These are phyloP conservation scores for Phalloptychus januarius DNA, from an alignment of 2,797 vertebrate species.

Conservation along the genomic window DNA sequence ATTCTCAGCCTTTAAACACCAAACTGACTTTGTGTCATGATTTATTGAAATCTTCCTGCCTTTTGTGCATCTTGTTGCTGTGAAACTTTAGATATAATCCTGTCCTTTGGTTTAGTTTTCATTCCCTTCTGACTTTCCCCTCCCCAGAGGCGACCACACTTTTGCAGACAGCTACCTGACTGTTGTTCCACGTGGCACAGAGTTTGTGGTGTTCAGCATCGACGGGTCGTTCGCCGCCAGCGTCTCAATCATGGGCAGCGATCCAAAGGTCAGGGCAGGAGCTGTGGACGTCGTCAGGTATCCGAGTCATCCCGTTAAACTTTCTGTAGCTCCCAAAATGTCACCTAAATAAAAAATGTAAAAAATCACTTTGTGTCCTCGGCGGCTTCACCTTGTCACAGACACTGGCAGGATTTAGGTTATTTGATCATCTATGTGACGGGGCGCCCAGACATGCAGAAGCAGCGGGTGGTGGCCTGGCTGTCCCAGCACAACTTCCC, in stretches of 20 bases:
- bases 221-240: slow-evolving; percentile 98
- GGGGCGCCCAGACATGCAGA: slow-evolving; percentile 99
- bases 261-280: slow-evolving; percentile 96
- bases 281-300: slow-evolving; percentile 98
- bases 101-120: not conserved
- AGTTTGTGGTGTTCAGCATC: slow-evolving; percentile 98
- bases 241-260: slow-evolving; percentile 99
- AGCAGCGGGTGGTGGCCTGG: slow-evolving; percentile 98
- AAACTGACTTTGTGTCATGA: not conserved
- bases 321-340: not conserved
- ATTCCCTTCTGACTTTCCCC: not conserved
- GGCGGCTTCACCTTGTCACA: slow-evolving; percentile 42
- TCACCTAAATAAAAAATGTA: not conserved
- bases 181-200: slow-evolving; percentile 90
- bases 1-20: not conserved
- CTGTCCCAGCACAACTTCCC: slow-evolving; percentile 99
- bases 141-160: slow-evolving; percentile 93
- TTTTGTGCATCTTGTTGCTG: not conserved
- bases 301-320: slow-evolving; percentile 2
- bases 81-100: not conserved
- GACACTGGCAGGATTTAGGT: slow-evolving; percentile 99
- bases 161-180: slow-evolving; percentile 97
- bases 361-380: not conserved
- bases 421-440: slow-evolving; percentile 99
- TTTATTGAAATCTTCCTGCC: not conserved